Conservation (phyloP, 92 coral and sea anemone genomes). For the Actinernus sp. region DNA sequence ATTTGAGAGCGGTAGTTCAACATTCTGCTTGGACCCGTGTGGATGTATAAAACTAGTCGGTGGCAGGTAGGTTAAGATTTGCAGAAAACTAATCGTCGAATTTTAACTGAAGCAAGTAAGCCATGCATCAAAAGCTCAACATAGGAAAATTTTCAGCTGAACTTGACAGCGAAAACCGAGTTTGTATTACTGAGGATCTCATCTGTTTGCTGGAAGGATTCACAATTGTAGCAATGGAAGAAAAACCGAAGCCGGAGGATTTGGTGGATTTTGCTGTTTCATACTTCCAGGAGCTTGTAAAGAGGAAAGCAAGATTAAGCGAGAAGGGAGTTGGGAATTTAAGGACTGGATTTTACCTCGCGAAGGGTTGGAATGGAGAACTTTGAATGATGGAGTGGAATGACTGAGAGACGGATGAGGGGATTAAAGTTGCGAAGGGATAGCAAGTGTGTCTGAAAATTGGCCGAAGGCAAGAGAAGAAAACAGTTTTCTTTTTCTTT, state of each 20-base stretch:
- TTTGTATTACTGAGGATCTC: conserved; percentile 51
- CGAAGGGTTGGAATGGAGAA: conserved; percentile 49
- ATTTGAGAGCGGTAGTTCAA: too few species aligned
- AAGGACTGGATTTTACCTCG: conserved; percentile 57
- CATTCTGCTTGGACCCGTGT: too few species aligned
- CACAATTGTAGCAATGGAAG: conserved; percentile 49
- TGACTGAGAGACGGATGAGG: too few species aligned
- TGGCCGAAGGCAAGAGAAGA: too few species aligned
- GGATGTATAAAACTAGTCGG: too few species aligned
- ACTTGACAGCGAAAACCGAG: conserved; percentile 9
- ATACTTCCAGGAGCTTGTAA: conserved; percentile 47
- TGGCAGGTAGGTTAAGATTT: too few species aligned
- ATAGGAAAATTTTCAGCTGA: neutral
- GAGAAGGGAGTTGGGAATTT: conserved; percentile 61
- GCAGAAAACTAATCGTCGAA: too few species aligned
- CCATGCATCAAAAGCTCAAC: conserved; percentile 29
- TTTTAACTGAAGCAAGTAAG: too few species aligned
- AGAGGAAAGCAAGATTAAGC: conserved; percentile 36
- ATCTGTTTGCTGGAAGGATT: conserved; percentile 63
- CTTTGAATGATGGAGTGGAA: neutral
- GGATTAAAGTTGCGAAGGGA: too few species aligned
- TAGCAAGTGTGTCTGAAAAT: too few species aligned
- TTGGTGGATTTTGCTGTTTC: conserved; percentile 56
- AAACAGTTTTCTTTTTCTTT: too few species aligned
- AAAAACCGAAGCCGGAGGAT: conserved; percentile 42